Base-by-base conservation (phyloP, 1,140 invertebrate species). In the Neotoxoptera formosana region DNA sequence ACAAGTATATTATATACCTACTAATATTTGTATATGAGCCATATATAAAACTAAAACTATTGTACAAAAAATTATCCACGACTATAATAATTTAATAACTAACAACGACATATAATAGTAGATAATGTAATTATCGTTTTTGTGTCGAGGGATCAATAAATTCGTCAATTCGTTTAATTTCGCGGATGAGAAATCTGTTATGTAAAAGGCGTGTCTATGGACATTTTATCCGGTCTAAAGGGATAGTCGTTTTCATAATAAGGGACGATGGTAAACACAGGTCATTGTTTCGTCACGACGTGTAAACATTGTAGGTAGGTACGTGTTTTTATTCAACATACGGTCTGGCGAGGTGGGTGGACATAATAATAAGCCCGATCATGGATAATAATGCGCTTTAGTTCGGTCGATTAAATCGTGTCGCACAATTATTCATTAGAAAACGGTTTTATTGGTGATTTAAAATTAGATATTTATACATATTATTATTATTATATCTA, bases 181-280 rank as follows among this genome's bases (percentile, higher is more conserved):
- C 20, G 34, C 36, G 36, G 23, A 56, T 41, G 34, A 90, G n/a
- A 36, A 90, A 60, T 56, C 11, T 21, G 51, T 41, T 45, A n/a
- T n/a, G 88, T 56, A 60, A 90, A 56, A 51, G 88, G 88, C 21
- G 88, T 90, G 88, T 90, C 53, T 90, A 60, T 36, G 51, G 88
- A 56, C 23, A 90, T 90, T 90, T 56, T 60, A 90, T 90, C 88
- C 51, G 36, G 88, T 90, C 51, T 90, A 60, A 36, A 90, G 88
- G 88, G 51, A 90, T 34, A 90, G 88, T 90, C 51, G 51, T 90
- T 90, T 90, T 90, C 51, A 90, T 90, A 90, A 90, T 60, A 90
- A 90, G 45, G 88, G 51, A 56, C 53, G 51, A 30, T 90, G 51
- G 88, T 23, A 56, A 90, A 90, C 51, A 90, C 88, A 56, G 88